Base-by-base conservation (phyloP, 2,113 vertebrate species). In the Xenopus laevis region DNA sequence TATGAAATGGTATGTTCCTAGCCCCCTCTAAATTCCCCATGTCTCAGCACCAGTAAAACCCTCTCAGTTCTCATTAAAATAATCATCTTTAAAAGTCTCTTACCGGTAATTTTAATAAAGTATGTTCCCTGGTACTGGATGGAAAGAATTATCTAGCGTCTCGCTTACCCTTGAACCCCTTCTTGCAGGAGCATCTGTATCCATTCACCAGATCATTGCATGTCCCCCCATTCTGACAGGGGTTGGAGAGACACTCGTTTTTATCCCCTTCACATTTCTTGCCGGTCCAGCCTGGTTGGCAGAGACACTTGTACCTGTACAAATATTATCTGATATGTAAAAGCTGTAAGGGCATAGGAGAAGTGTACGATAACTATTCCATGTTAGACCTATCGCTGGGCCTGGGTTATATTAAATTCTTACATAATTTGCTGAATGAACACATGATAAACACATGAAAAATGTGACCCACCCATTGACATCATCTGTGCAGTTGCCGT, bases 171-270 rank as follows among this genome's bases (percentile, higher is more conserved):
- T 88, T 90, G 81, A 94, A 97, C 62, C 95, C 96, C 66, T 82
- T 88, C 70, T 82, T 87, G 78, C 96, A 98, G 30, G 81, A 79
- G 78, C 96, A 98, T 61, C 83, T 92, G 83, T 96, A 96, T 52
- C 90, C 91, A 53, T 96, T 94, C 79, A 92, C 83, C 17, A 88
- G 85, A 76, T 97, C 90, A 47, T 90, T 78, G 81, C 96, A 98
- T 8, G 80, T 88, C 59, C 95, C 96, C 69, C 94, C 91, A 0
- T 96, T 89, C 79, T 89, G 89, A 83, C 95, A 97, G 1, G 93
- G 94, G 68, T 88, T 88, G 1, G 94, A 93, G 81, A 94, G 90
- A 82, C 95, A 97, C 74, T 97, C 95, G 0, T 98, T 90, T 68
- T 85, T 92, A 79, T 97, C 93, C 81, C 90, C 86, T 46, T 95